A percentile compares a stretch with the other conserved stretches of the same genome.
phyloP scores from a whole-genome alignment of 1,140 invertebrate genomes.

The Theocolax elegans region DNA sequence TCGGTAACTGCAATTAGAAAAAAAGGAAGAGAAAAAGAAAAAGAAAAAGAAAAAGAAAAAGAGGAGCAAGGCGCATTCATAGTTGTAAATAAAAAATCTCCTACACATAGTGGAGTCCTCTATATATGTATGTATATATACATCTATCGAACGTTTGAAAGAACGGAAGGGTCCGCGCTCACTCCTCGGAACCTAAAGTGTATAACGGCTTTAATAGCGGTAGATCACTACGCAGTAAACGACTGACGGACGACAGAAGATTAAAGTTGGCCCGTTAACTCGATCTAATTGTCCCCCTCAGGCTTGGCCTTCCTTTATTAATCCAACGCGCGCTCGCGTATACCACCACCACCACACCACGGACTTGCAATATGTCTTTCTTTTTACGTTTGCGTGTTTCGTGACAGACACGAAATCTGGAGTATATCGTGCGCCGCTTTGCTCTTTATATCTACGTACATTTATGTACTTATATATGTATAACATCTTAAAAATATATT shows the following conservation, averaged over 20 bases:
- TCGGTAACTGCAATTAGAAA: too few species aligned
- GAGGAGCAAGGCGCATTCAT: not conserved
- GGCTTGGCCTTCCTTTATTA: conserved; percentile 65
- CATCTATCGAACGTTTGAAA: too few species aligned
- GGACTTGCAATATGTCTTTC: too few species aligned
- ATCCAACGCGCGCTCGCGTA: conserved; percentile 48
- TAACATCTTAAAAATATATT: too few species aligned
- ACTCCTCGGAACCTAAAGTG: conserved; percentile 51
- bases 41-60: conserved; percentile 1
- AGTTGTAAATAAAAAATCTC: conserved; percentile 25
- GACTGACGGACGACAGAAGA: conserved; percentile 67
- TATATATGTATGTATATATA: too few species aligned
- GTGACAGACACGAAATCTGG: not conserved
- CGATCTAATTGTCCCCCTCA: conserved; percentile 66
- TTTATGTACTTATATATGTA: too few species aligned
- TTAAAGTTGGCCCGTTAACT: conserved; percentile 68
- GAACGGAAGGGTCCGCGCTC: conserved; percentile 16
- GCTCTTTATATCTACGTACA: not conserved
- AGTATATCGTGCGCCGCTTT: not conserved
- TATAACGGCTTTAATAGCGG: conserved; percentile 65
- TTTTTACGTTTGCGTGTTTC: not conserved
- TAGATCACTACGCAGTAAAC: conserved; percentile 67
- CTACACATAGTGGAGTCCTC: too few species aligned
- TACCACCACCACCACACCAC: not conserved
- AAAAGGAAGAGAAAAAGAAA: too few species aligned